These are phyloP conservation scores for Falco rusticolus DNA, from an alignment of 2,797 vertebrate species.

Conservation along the genomic window DNA sequence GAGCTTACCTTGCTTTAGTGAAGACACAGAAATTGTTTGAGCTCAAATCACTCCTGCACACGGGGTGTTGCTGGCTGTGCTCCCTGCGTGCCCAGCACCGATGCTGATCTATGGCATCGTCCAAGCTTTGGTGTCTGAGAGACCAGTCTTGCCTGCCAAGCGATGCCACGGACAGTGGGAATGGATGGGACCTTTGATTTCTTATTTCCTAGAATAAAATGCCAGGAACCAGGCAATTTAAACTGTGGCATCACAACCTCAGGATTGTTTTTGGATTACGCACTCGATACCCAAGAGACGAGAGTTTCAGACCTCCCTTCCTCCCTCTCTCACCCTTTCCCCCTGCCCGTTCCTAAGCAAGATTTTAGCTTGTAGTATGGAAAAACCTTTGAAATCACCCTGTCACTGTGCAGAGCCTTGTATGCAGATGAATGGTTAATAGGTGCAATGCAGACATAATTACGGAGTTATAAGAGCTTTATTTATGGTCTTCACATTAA, in stretches of 20 bases:
- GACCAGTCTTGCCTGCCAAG: too few relatives aligned
- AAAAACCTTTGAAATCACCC: neutral
- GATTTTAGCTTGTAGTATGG: neutral
- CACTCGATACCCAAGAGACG: rapidly evolving
- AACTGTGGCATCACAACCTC: too few relatives aligned
- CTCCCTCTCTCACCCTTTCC: rapidly evolving
- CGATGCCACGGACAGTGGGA: neutral
- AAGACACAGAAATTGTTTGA: rapidly evolving
- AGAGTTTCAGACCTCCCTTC: neutral
- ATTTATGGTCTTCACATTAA: constrained; percentile 54
- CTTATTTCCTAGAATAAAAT: neutral
- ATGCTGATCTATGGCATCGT: rapidly evolving
- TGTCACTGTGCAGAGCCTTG: neutral
- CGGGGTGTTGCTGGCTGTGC: neutral
- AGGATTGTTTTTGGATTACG: neutral
- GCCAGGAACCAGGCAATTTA: neutral
- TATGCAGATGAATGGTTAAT: neutral
- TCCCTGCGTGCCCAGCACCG: rapidly evolving
- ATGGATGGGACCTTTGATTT: neutral
- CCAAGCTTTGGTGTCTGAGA: neutral
- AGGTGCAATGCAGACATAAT: constrained; percentile 22
- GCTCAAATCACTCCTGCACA: neutral
- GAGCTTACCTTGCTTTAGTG: neutral
- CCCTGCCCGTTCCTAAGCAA: rapidly evolving
- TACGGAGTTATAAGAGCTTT: constrained; percentile 37